Evolutionary conservation across 2,888 invertebrate species (phyloP), one percentile per base, ranked within the genome.

Genomic region (Nycteola revayana): DNA sequence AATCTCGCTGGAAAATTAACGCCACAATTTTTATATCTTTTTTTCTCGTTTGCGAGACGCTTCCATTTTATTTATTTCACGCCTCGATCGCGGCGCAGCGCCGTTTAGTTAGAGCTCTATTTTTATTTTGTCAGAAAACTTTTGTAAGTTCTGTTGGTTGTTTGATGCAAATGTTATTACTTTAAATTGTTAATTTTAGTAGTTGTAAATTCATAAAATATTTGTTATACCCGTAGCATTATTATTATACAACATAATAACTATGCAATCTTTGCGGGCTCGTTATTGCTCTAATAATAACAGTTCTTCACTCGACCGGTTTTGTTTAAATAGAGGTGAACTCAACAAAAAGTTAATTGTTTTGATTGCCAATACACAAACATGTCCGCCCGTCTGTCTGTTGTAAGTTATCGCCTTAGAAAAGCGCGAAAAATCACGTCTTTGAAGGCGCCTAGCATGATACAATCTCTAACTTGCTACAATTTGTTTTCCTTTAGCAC

Each of bases 1-100:
- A 88, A 87, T 87, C 85, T 85, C 83, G 74, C 72, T 83, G 82
- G 83, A 82, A 85, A 87, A 86, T 86, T 86, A 83, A 85, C 82
- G 77, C 81, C 79, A 78, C 83, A 70, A 75, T 83, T 85, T 85
- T 78, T 76, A 66, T 70, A 57, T 56, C 45, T 66, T 14, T 77
- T 78, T 78, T 75, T 72, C 69, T 70, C 74, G 67, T 76, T 79
- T 70, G 71, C 77, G 70, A 73, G 61, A 67, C 74, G 74, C 73
- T 80, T 76, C 73, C 68, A 75, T 82, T 82, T 82, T 82, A 82
- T 85, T 83, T 84, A 81, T 83, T 82, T 84, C 76, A 77, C 76
- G 79, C 76, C 83, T 75, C 76, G 78, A 83, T 84, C 75, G 76
- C 73, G 62, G 61, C 64, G 66, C 66, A 64, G 66, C 74, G n/a